Conservation (phyloP, 2,113 vertebrate species). For the Eulemur macaco region DNA sequence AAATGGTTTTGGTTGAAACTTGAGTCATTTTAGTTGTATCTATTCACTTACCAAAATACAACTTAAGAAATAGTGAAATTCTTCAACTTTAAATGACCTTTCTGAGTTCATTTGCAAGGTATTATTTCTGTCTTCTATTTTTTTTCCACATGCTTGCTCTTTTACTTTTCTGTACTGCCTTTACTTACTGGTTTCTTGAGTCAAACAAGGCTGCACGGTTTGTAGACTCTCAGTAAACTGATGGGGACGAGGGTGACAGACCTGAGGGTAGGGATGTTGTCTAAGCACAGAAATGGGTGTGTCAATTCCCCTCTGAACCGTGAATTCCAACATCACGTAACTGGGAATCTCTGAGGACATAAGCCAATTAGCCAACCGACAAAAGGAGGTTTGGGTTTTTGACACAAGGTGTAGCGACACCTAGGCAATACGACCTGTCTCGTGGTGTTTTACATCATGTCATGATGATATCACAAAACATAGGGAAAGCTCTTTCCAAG, state of each 20-base stretch:
- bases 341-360: neutral
- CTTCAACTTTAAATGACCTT: neutral
- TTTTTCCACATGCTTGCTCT: neutral
- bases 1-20: neutral
- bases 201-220: neutral
- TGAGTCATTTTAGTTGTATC: neutral
- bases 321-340: slow-evolving; percentile 7
- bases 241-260: neutral
- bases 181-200: neutral
- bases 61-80: neutral
- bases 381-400: slow-evolving; percentile 44
- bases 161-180: neutral
- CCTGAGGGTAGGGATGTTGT: neutral
- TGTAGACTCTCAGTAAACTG: neutral
- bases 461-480: slow-evolving; percentile 76
- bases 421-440: slow-evolving; percentile 67
- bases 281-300: neutral
- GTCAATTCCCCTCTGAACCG: neutral
- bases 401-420: slow-evolving; percentile 65
- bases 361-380: slow-evolving; percentile 77
- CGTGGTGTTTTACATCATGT: slow-evolving; percentile 71
- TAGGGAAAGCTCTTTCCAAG: slow-evolving; percentile 64
- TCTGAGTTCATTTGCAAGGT: neutral
- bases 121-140: neutral
- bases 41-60: neutral